Base-by-base conservation (phyloP, 2,113 vertebrate genomes). In the Seriola dumerili region DNA sequence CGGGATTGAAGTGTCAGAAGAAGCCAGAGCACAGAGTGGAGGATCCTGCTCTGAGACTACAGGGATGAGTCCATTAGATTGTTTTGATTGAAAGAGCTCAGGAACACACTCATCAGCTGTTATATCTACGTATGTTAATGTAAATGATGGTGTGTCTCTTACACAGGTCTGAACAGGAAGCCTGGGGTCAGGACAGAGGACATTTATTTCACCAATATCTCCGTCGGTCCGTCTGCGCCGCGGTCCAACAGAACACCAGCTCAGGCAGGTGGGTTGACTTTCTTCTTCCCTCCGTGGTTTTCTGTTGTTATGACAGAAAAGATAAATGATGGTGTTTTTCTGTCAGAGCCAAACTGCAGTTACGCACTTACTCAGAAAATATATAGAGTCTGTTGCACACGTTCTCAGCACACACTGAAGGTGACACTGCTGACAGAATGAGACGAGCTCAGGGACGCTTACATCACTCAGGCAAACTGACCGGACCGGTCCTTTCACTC, bases 301-400 rank as follows among this genome's bases (percentile, higher is more conserved):
- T 75, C 42, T 23, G 17, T 59, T 46, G 71, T 64, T 88, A 80
- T 82, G 79, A 72, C 79, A 79, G 57, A 67, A 58, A 59, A 69
- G 76, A 88, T 80, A 76, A 82, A 85, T 76, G 86, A 79, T 21
- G 71, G 64, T 8, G 65, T 42, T 73, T 3, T 3, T 71, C 74
- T 69, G 66, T 68, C 76, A 12, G 42, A 59, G 23, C 64, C 57
- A 67, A 34, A 83, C 19, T 5, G 72, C 72, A 48, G 46, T 55
- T 29, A 16, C 52, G 46, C 38, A 52, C 48, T 7, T 68, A 80
- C 36, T 21, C 17, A 58, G 50, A 50, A 50, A 50, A 29, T 29
- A 29, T 17, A 19, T 50, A 16, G 44, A 17, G 50, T 52, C 17
- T 8, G 50, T 21, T 9, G 50, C 8, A 52, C 50, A 52, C 2